Evolutionary conservation across 2,113 vertebrate species (phyloP), one percentile per base, ranked within the genome.

Genomic region (Scomber scombrus): DNA sequence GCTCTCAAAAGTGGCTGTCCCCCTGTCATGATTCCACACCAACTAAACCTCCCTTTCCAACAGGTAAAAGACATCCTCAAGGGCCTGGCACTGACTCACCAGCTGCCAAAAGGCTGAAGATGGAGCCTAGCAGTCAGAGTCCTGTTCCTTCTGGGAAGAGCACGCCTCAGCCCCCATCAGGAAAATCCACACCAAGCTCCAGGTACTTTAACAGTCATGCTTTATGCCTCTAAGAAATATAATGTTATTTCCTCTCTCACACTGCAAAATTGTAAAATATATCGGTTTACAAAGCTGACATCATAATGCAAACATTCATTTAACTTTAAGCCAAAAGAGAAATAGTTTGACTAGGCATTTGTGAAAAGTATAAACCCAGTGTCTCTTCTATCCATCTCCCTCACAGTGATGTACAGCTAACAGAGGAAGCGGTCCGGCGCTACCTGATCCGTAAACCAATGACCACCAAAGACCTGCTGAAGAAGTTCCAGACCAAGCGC

Each of bases 401-500:
- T 31, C 26, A 6, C 89, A 98, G 97, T 4, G 97, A 98, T 1
- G 95, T 98, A 81, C 96, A 97, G 92, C 94, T 98, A 67, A 98
- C 97, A 0, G 97, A 98, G 84, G 97, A 98, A 0, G 97, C 97
- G 0, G 97, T 98, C 19, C 94, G 97, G 2, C 95, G 97, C 26
- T 98, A 98, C 90, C 93, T 98, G 81, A 97, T 97, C 21, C 94
- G 97, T 11, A 98, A 98, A 89, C 97, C 97, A 51, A 98, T 98
- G 97, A 98, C 97, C 80, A 98, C 97, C 46, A 98, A 98, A 90
- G 97, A 98, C 91, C 91, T 98, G 82, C 94, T 98, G 91, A 98
- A 98, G 88, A 98, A 98, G 88, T 98, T 98, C 93, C 97, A 98
- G 94, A 98, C 97, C 55, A 98, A 98, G 92, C 96, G 97, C 71